Base-by-base conservation (phyloP, 2,888 invertebrate species). In the Noctua pronuba region DNA sequence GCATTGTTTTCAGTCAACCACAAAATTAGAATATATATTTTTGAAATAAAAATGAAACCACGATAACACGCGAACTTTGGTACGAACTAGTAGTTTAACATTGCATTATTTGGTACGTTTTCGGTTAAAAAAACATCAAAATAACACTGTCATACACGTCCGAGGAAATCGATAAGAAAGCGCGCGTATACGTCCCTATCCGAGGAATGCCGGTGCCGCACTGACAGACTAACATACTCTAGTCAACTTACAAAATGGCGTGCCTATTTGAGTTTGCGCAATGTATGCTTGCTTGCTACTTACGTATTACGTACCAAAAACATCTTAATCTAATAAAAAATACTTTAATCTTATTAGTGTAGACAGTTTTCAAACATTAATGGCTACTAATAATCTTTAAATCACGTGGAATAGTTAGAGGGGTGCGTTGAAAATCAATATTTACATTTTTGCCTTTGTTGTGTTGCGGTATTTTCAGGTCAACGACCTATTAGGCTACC, bases 61-160 rank as follows among this genome's bases (percentile, higher is more conserved):
- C 93, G 90, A 79, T 73, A 92, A 93, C 92, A 92, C 90, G 80
- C 83, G 89, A 93, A 92, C 89, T 76, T 10, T 10, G 38, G 35
- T 44, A 75, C 78, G 67, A 74, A 70, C 44, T 86, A 88, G 79
- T 80, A 76, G 79, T 84, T 83, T 79, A 85, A 89, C 83, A 83
- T 74, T 82, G 92, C 88, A 92, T 92, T 93, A 93, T 93, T 93
- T 89, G 88, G 91, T 87, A 92, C 92, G 93, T 93, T 95, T 94
- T 94, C 86, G 83, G 77, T 86, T 60, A 85, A 80, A 88, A 60
- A 95, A 95, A 95, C 93, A 93, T 91, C 89, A 93, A 92, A 94
- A 94, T 93, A 94, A 94, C 94, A 94, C 92, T 87, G 87, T 86
- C 77, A 83, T 82, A 77, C 79, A 82, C 79, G 73, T 82, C 80